A percentile compares a stretch with the other conserved stretches of the same genome.
These are phyloP conservation scores for Prolemur simus DNA, from an alignment of 2,113 vertebrate genomes.

Conservation along the genomic window DNA sequence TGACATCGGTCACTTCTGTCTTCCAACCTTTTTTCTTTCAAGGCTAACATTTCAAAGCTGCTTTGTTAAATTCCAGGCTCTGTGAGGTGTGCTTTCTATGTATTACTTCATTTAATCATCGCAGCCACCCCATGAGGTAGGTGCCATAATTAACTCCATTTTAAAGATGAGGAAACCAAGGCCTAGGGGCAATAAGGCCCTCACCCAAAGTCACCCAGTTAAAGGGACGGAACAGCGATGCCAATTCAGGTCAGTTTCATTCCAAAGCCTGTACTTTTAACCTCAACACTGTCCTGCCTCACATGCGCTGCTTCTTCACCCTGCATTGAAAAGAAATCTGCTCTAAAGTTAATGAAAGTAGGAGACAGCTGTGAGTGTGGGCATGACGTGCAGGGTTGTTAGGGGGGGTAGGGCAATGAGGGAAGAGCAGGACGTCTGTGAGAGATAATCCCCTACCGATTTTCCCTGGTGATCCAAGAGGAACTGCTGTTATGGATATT, in stretches of 20 bases:
- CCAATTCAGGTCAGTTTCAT: neutral
- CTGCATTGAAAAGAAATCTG: conserved; percentile 46
- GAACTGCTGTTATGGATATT: neutral
- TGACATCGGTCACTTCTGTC: neutral
- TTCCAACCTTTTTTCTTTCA: neutral
- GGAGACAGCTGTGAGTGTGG: conserved; percentile 36
- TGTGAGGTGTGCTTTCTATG: neutral
- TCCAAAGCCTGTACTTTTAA: neutral
- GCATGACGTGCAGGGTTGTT: neutral
- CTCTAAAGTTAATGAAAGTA: conserved; percentile 59
- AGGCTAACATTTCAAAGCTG: neutral
- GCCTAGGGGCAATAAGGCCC: neutral
- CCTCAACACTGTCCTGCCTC: neutral
- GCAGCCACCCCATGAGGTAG: neutral
- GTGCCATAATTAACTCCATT: neutral
- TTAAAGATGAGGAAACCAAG: conserved; percentile 17
- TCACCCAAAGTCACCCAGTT: neutral
- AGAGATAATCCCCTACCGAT: conserved; percentile 58
- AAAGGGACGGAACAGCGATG: neutral
- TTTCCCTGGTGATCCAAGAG: conserved; percentile 32
- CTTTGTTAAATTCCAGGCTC: neutral
- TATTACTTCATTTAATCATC: neutral
- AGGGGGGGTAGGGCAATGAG: neutral
- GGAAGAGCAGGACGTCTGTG: conserved; percentile 43
- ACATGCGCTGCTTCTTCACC: neutral